Percentiles rank a stretch among this genome's conserved stretches.
phyloP scores from a whole-genome alignment of 2,797 vertebrate genomes.

The Rhabdomys pumilio region DNA sequence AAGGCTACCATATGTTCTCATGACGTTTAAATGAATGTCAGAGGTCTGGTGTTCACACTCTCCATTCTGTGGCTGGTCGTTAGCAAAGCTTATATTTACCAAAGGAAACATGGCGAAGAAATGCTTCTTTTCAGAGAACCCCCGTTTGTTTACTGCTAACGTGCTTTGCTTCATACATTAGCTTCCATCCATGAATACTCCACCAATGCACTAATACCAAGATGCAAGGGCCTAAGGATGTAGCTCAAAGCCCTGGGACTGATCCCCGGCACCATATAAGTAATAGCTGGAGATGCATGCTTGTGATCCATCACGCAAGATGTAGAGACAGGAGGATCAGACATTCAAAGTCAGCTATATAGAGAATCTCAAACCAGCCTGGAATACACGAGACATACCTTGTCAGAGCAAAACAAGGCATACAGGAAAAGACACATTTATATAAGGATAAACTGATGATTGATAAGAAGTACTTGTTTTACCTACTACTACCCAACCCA shows the following conservation, averaged over 20 bases:
- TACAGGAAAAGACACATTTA: not conserved
- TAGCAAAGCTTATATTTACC: not conserved
- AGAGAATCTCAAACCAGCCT: not conserved
- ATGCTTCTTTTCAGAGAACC: not conserved
- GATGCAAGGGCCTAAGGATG: not conserved
- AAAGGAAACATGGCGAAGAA: not conserved
- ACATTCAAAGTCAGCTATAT: not conserved
- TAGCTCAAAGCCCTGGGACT: not conserved
- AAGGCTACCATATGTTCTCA: not conserved
- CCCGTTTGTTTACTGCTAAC: not conserved
- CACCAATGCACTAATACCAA: too few species aligned
- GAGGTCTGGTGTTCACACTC: not conserved
- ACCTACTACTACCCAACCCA: fast-evolving
- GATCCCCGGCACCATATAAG: not conserved
- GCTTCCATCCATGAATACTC: not conserved
- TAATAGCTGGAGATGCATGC: not conserved
- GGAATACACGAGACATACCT: not conserved
- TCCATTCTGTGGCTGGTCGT: not conserved
- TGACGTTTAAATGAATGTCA: not conserved
- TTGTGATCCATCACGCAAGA: too few species aligned
- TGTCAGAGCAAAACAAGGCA: not conserved
- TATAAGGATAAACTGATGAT: not conserved
- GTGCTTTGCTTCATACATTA: not conserved
- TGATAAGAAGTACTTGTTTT: not conserved
- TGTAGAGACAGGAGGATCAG: not conserved